Percentiles rank a stretch among this genome's conserved stretches.
Conservation (phyloP, 2,888 invertebrate species). For the Dromius quadrimaculatus region DNA sequence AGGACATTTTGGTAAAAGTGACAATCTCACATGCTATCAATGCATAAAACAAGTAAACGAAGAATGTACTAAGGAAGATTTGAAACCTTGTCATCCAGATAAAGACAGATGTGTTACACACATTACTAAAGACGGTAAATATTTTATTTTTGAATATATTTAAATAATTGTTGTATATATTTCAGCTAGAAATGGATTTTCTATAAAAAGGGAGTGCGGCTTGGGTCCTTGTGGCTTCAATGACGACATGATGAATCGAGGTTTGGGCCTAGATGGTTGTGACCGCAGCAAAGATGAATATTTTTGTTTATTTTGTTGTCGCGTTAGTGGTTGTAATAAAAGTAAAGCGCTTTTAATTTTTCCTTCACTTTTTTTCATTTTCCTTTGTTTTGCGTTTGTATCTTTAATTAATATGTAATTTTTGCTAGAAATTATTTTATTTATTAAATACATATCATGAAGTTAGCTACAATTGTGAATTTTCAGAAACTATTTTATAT, state of each 20-base stretch:
- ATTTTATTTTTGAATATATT: background rate
- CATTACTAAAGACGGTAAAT: constrained; percentile 64
- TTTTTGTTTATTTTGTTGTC: constrained; percentile 66
- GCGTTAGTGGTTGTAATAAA: constrained; percentile 65
- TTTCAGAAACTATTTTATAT: too few species aligned
- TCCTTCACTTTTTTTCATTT: background rate
- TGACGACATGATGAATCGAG: constrained; percentile 63
- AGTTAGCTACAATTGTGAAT: too few species aligned
- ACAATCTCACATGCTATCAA: constrained; percentile 66
- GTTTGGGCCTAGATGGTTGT: constrained; percentile 65
- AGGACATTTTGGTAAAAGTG: constrained; percentile 55
- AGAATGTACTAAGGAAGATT: constrained; percentile 62
- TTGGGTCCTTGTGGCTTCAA: constrained; percentile 66
- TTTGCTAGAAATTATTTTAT: too few species aligned
- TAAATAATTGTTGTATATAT: constrained; percentile 49
- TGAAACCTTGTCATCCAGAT: constrained; percentile 63
- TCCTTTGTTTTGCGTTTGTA: too few species aligned
- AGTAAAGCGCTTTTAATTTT: constrained; percentile 54
- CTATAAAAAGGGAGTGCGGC: constrained; percentile 66
- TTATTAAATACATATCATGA: too few species aligned
- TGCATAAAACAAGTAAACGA: constrained; percentile 62
- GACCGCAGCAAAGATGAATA: constrained; percentile 64
- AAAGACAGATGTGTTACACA: constrained; percentile 67
- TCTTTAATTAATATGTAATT: too few species aligned
- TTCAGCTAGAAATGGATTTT: constrained; percentile 64